Base-by-base conservation (phyloP, 1,140 invertebrate species). In the Drosophila arawakana region DNA sequence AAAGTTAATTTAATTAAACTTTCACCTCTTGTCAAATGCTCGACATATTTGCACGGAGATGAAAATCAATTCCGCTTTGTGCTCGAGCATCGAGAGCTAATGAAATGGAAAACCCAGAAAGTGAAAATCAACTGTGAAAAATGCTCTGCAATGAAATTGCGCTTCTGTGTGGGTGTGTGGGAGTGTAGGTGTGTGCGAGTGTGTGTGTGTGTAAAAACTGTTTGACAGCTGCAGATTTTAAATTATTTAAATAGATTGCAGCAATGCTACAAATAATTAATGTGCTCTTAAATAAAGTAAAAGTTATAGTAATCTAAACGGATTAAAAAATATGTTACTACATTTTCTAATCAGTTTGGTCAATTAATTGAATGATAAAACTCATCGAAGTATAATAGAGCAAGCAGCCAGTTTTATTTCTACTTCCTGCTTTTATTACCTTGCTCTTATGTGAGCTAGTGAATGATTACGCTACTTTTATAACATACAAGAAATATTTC, bases 1-100 rank as follows among this genome's bases (percentile, higher is more conserved):
- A 15, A 69, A 77, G 60, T 70, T 81, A 70, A 82, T 86, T 86
- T 68, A 80, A 88, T 85, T 85, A 79, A 85, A 79, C 82, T 85
- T 86, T 82, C 84, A 70, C 63, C 77, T 66, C 67, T 80, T 70
- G 66, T 68, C 81, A 80, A 78, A 70, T 73, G 57, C 62, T 46
- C 58, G 47, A 69, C 70, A 71, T 71, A 71, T 63, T 59, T 71
- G 46, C 66, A 52, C 52, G 15, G 15, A 49, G 34, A 50, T 35
- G 59, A 57, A 81, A 81, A 78, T 78, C 61, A 73, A 76, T 59
- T 68, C 46, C 25, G 18, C 55, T 78, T 78, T 69, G 73, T 80
- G 57, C 21, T 11, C 35, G 4, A 11, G 25, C 49, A 52, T n/a
- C 21, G 5, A 73, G 34, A 73, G 34, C 67, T 67, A 86, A 85